Conservation (phyloP, 2,888 invertebrate species). For the Diarsia rubi region DNA sequence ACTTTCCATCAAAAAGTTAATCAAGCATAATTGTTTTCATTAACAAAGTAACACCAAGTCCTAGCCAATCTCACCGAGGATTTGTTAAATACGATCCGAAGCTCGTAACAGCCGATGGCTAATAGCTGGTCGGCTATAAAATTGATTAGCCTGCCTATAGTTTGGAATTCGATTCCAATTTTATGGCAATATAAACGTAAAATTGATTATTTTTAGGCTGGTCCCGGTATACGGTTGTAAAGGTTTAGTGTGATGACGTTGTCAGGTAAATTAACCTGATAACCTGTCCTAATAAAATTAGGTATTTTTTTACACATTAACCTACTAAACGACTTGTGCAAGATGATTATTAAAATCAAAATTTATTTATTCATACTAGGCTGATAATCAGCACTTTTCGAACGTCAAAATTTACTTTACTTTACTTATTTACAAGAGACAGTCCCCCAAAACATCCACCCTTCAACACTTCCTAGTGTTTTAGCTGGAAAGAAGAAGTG, state of each 20-base stretch:
- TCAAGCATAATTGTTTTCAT: slow-evolving; percentile 42
- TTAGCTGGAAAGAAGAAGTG: too few relatives aligned
- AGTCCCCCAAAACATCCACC: too few relatives aligned
- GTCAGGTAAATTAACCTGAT: background rate
- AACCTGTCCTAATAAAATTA: background rate
- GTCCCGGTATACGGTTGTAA: slow-evolving; percentile 15
- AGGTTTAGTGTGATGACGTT: slow-evolving; percentile 1
- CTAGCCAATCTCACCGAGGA: slow-evolving; percentile 41
- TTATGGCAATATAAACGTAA: slow-evolving; percentile 54
- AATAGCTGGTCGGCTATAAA: slow-evolving; percentile 48
- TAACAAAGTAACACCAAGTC: slow-evolving; percentile 25
- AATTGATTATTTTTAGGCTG: slow-evolving; percentile 55
- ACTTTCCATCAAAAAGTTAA: slow-evolving; percentile 39
- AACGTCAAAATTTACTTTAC: too few relatives aligned
- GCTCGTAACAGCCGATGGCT: slow-evolving; percentile 30
- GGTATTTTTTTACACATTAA: background rate
- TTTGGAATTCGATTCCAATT: slow-evolving; percentile 50
- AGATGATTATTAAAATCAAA: too few relatives aligned
- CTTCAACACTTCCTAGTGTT: too few relatives aligned
- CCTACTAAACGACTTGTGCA: too few relatives aligned
- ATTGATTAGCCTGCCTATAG: slow-evolving; percentile 51
- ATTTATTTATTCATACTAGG: too few relatives aligned
- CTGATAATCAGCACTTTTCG: too few relatives aligned
- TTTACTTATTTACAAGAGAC: too few relatives aligned
- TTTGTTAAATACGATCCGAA: slow-evolving; percentile 42